These are phyloP conservation scores for Atethmia centrago DNA, from an alignment of 2,888 invertebrate genomes.

Conservation along the genomic window DNA sequence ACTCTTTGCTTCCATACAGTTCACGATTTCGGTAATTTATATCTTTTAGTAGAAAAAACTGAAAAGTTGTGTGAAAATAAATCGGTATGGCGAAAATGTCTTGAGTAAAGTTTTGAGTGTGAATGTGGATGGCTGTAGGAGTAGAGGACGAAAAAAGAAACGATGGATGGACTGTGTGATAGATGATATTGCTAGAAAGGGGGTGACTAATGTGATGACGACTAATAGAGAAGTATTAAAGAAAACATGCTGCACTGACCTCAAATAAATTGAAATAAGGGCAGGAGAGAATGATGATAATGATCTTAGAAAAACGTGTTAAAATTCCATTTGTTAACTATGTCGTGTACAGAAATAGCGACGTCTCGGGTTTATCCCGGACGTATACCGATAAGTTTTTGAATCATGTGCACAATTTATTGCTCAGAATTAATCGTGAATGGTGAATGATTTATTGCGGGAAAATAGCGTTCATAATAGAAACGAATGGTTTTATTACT, in stretches of 20 bases:
- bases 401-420: slow-evolving; percentile 53
- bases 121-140: too few relatives aligned
- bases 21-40: neutral
- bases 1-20: neutral
- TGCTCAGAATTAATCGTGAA: slow-evolving; percentile 50
- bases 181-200: neutral
- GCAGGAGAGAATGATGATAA: neutral
- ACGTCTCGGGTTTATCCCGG: slow-evolving; percentile 46
- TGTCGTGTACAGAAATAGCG: slow-evolving; percentile 12
- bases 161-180: neutral
- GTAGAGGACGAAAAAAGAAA: neutral
- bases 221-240: neutral
- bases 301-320: neutral
- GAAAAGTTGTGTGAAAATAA: neutral
- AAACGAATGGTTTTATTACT: slow-evolving; percentile 35
- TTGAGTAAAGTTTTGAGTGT: neutral
- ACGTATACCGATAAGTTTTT: slow-evolving; percentile 54
- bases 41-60: neutral
- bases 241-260: neutral
- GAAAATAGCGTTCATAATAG: slow-evolving; percentile 39
- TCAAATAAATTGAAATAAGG: neutral
- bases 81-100: neutral
- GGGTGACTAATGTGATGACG: neutral
- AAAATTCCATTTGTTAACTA: slow-evolving; percentile 14
- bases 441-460: slow-evolving; percentile 48